Evolutionary conservation across 2,888 invertebrate genomes (phyloP).

Genomic region (Clepsis dumicolana): DNA sequence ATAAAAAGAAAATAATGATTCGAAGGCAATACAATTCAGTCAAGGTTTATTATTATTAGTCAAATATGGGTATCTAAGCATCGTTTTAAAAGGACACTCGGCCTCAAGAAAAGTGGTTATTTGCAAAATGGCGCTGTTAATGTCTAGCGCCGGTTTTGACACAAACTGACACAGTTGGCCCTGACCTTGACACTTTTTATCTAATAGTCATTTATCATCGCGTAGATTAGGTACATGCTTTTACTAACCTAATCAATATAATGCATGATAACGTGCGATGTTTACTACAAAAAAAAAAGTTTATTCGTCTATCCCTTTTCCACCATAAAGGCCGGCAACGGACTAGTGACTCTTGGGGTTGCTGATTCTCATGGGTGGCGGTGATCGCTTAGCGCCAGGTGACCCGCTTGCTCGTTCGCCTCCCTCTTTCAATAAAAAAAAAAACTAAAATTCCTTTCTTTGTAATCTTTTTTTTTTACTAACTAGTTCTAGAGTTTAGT

Average conservation of each 20-base stretch:
- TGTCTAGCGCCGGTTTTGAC: conserved; percentile 19
- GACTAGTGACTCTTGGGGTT: too few relatives aligned
- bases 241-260: conserved; percentile 12
- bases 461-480: too few relatives aligned
- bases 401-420: too few relatives aligned
- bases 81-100: not conserved
- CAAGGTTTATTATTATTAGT: not conserved
- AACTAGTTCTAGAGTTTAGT: not conserved
- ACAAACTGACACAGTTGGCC: conserved; percentile 22
- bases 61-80: too few relatives aligned
- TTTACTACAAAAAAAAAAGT: not conserved
- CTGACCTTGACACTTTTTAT: conserved; percentile 38
- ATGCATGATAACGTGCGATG: not conserved
- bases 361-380: too few relatives aligned
- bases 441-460: too few relatives aligned
- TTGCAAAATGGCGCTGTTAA: conserved; percentile 8
- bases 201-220: conserved; percentile 23
- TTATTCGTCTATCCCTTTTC: not conserved
- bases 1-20: too few relatives aligned
- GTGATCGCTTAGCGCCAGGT: too few relatives aligned
- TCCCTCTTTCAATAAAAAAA: too few relatives aligned
- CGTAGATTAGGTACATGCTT: conserved; percentile 6
- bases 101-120: not conserved
- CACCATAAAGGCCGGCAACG: too few relatives aligned
- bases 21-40: not conserved